Conservation (phyloP, 2,888 invertebrate species). For the Coleophora deauratella region DNA sequence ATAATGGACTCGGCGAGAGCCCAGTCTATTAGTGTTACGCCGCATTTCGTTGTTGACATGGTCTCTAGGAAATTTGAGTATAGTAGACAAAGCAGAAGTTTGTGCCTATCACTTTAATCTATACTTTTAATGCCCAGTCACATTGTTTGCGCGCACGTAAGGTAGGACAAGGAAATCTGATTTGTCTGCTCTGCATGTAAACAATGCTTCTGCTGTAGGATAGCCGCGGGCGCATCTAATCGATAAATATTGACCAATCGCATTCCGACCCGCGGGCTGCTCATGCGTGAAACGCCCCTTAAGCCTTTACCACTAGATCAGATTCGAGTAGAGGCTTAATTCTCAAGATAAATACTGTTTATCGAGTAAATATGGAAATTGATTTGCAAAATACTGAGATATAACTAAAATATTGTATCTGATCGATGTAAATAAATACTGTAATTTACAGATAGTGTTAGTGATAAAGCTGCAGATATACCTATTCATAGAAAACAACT, state of each 20-base stretch:
- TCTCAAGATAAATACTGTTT: conserved; percentile 18
- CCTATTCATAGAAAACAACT: neutral
- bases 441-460: no score
- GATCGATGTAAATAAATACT: neutral
- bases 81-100: no score
- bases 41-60: neutral
- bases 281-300: conserved; percentile 21
- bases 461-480: conserved; percentile 1
- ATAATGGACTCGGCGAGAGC: no score
- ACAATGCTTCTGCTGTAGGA: conserved; percentile 35
- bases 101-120: no score
- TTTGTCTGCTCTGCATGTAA: conserved; percentile 17
- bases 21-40: neutral
- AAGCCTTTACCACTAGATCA: conserved; percentile 5
- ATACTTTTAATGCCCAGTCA: no score
- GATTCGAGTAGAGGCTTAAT: conserved; percentile 21
- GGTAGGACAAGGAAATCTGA: conserved; percentile 15
- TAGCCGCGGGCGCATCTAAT: conserved; percentile 49
- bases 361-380: conserved; percentile 8
- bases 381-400: neutral
- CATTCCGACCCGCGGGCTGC: conserved; percentile 29
- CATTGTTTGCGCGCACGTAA: neutral
- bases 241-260: conserved; percentile 52
- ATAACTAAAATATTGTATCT: neutral
- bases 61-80: no score